A percentile compares a stretch with the other conserved stretches of the same genome.
These are phyloP conservation scores for Pseudochromis fuscus DNA, from an alignment of 2,797 vertebrate genomes.

Conservation along the genomic window DNA sequence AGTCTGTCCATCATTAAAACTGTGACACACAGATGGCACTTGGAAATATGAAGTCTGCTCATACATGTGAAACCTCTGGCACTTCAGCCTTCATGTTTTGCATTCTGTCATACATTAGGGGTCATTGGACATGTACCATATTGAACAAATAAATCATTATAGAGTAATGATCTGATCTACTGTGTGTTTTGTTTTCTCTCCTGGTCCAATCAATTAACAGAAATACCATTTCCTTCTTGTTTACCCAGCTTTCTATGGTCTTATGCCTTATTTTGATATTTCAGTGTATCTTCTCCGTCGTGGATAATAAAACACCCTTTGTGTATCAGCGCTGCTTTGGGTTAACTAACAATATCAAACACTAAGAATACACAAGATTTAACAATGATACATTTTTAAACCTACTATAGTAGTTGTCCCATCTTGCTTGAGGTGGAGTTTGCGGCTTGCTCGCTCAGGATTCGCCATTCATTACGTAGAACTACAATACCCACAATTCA, in stretches of 20 bases:
- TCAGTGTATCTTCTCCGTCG: no score
- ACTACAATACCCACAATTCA: slow-evolving; percentile 65
- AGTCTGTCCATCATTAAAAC: slow-evolving; percentile 26
- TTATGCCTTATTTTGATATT: no score
- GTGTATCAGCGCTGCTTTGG: no score
- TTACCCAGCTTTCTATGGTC: not conserved
- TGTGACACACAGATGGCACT: slow-evolving; percentile 15
- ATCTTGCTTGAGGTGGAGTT: not conserved
- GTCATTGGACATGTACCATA: slow-evolving; percentile 57
- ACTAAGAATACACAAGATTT: no score
- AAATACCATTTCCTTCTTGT: not conserved
- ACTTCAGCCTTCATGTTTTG: slow-evolving; percentile 52
- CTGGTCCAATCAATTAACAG: not conserved
- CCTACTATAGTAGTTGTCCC: no score
- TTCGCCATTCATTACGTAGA: not conserved
- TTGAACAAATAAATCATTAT: slow-evolving; percentile 72
- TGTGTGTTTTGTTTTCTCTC: not conserved
- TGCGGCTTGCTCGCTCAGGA: no score
- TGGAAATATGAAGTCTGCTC: slow-evolving; percentile 31
- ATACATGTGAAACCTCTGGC: slow-evolving; percentile 44
- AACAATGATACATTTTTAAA: no score
- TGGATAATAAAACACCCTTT: no score
- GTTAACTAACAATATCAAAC: no score
- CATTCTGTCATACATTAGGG: slow-evolving; percentile 54
- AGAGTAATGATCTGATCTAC: slow-evolving; percentile 17